Percentiles rank a stretch among this genome's conserved stretches.
These are phyloP conservation scores for Neodiprion fabricii DNA, from an alignment of 1,140 invertebrate species.

Conservation along the genomic window DNA sequence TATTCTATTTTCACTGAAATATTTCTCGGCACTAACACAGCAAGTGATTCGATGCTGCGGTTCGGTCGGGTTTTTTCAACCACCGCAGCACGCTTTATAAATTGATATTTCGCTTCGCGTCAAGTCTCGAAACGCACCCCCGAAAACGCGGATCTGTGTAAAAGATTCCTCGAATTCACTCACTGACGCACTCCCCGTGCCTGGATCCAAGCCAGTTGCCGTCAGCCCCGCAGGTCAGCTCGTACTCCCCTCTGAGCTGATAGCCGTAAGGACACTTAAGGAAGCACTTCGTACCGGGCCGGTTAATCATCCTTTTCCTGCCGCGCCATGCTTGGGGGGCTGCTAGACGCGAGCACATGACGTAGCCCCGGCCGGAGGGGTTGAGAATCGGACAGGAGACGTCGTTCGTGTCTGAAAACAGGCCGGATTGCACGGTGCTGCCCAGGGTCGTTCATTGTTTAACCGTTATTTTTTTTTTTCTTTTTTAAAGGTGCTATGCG, in stretches of 20 bases:
- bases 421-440: too few species aligned
- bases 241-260: constrained; percentile 56
- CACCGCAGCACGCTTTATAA: too few species aligned
- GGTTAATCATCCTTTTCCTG: constrained; percentile 42
- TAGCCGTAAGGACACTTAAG: constrained; percentile 58
- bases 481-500: too few species aligned
- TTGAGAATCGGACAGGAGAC: constrained; percentile 50
- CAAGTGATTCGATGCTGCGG: too few species aligned
- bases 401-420: constrained; percentile 20
- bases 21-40: too few species aligned
- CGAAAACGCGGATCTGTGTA: too few species aligned
- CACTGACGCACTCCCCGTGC: constrained; percentile 58
- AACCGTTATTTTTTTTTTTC: too few species aligned
- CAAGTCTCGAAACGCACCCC: too few species aligned
- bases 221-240: constrained; percentile 52
- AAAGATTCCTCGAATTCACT: constrained; percentile 32
- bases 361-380: constrained; percentile 51
- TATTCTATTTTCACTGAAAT: too few species aligned
- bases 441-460: too few species aligned
- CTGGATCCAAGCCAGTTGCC: constrained; percentile 58
- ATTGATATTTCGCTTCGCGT: too few species aligned
- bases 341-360: constrained; percentile 50
- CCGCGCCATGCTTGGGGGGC: constrained; percentile 41
- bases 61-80: too few species aligned
- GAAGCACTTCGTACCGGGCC: constrained; percentile 57